phyloP scores from a whole-genome alignment of 2,113 vertebrate genomes.

The Todiramphus saurophagus region DNA sequence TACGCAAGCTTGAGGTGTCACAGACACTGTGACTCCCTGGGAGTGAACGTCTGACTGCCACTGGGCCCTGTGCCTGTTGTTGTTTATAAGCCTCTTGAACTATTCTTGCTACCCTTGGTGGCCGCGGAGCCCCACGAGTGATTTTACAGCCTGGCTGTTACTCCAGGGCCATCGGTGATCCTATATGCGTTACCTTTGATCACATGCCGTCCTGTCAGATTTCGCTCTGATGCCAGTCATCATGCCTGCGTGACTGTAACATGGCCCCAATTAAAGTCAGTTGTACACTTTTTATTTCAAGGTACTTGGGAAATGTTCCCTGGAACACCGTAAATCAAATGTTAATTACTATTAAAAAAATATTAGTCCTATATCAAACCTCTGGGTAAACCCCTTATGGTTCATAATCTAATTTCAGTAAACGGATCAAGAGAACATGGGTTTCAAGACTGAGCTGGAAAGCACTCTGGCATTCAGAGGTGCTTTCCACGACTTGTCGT shows the following conservation, averaged over 20 bases:
- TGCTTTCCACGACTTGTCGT: background rate
- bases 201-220: slow-evolving; percentile 70
- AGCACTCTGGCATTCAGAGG: slow-evolving; percentile 36
- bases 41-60: background rate
- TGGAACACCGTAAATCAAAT: slow-evolving; percentile 73
- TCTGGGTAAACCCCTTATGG: slow-evolving; percentile 68
- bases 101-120: slow-evolving; percentile 34
- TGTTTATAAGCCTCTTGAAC: slow-evolving; percentile 48
- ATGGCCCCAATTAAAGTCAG: slow-evolving; percentile 65
- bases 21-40: background rate
- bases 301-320: slow-evolving; percentile 68
- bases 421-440: slow-evolving; percentile 66
- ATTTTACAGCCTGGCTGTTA: slow-evolving; percentile 8
- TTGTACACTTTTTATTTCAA: slow-evolving; percentile 70
- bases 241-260: slow-evolving; percentile 45
- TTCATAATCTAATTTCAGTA: slow-evolving; percentile 67
- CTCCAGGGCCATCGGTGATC: background rate
- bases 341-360: slow-evolving; percentile 74
- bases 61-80: slow-evolving; percentile 25
- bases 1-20: background rate
- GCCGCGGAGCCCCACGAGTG: background rate
- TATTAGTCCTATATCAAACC: slow-evolving; percentile 64
- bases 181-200: slow-evolving; percentile 54
- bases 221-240: slow-evolving; percentile 63
- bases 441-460: slow-evolving; percentile 43